Conservation (phyloP, 2,113 vertebrate species). For the Paedocypris sp. region DNA sequence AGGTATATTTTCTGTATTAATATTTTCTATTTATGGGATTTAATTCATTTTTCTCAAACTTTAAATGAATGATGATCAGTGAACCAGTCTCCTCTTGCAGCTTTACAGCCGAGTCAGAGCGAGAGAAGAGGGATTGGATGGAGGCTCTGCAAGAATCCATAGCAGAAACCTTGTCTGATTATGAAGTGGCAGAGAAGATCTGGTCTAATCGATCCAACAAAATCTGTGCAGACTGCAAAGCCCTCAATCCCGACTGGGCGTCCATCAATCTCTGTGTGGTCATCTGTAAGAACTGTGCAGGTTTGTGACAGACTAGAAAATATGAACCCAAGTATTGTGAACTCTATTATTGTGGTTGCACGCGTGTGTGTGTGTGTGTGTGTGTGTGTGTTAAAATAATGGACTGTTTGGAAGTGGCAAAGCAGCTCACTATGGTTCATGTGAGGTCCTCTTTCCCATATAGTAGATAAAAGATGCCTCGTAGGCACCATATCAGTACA, state of each 20-base stretch:
- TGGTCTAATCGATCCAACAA: slow-evolving; percentile 95
- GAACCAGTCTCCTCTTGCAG: slow-evolving; percentile 52
- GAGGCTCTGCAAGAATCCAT: slow-evolving; percentile 86
- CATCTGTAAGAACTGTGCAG: slow-evolving; percentile 98
- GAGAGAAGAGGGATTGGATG: slow-evolving; percentile 87
- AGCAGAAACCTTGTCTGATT: slow-evolving; percentile 86
- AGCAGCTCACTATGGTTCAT: background rate
- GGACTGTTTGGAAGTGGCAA: no score
- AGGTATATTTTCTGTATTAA: slow-evolving; percentile 75
- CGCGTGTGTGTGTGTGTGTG: background rate
- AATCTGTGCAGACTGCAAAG: slow-evolving; percentile 80
- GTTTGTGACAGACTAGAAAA: no score
- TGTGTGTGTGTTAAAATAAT: slow-evolving; percentile 12
- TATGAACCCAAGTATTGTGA: no score
- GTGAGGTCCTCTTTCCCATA: background rate
- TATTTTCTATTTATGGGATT: no score
- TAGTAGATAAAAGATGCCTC: slow-evolving; percentile 20
- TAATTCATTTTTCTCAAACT: no score
- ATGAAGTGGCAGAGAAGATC: slow-evolving; percentile 97
- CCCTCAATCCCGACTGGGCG: slow-evolving; percentile 87
- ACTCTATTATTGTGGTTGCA: no score
- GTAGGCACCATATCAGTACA: slow-evolving; percentile 18
- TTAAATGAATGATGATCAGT: no score
- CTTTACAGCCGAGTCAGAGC: slow-evolving; percentile 80
- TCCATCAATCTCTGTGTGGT: slow-evolving; percentile 95